Conservation (phyloP, 2,113 vertebrate genomes). For the Crotophaga sulcirostris region DNA sequence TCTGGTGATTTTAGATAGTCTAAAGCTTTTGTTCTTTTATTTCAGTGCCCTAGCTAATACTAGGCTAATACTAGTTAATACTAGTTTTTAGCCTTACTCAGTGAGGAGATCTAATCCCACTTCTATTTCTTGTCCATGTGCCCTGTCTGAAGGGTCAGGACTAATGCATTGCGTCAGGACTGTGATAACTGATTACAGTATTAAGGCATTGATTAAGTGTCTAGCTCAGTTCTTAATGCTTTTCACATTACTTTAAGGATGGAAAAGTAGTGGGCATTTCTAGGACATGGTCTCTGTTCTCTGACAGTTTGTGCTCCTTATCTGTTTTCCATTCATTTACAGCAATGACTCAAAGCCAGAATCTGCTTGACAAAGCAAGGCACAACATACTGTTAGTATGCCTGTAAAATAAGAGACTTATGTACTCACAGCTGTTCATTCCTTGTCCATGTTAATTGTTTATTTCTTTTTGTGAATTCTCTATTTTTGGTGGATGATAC, state of each 20-base stretch:
- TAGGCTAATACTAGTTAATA: too few relatives aligned
- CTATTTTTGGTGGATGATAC: not conserved
- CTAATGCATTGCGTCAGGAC: not conserved
- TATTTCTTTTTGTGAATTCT: not conserved
- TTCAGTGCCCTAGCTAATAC: not conserved
- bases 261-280: not conserved
- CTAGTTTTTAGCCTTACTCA: not conserved
- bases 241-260: not conserved
- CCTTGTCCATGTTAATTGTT: not conserved
- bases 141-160: not conserved
- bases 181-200: not conserved
- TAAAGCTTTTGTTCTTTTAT: constrained; percentile 18
- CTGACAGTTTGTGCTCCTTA: not conserved
- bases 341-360: not conserved
- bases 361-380: too few relatives aligned
- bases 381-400: not conserved
- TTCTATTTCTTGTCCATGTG: not conserved
- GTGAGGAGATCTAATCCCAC: not conserved
- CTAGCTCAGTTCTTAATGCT: not conserved
- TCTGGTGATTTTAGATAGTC: not conserved
- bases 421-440: not conserved
- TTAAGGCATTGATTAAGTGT: not conserved
- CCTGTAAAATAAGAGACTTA: not conserved
- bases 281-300: not conserved
- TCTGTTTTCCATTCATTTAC: not conserved